Percentiles rank a stretch among this genome's conserved stretches.
Conservation (phyloP, 2,888 invertebrate genomes). For the Hedya salicella region DNA sequence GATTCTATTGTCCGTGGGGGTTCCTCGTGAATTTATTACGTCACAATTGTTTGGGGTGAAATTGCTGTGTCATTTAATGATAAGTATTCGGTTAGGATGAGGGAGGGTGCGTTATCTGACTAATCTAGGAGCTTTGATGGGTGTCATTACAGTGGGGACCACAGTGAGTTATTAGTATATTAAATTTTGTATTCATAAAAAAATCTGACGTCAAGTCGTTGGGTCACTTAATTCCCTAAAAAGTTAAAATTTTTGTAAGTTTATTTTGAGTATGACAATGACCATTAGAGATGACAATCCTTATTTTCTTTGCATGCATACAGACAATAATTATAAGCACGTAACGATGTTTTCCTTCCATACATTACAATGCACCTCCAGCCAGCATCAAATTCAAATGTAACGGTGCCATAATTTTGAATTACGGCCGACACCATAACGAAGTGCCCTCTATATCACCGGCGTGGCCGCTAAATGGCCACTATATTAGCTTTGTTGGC, state of each 20-base stretch:
- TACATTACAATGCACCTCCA: constrained; percentile 16
- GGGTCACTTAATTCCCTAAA: background rate
- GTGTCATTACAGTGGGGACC: constrained; percentile 24
- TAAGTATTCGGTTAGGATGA: constrained; percentile 38
- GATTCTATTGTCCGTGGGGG: constrained; percentile 73
- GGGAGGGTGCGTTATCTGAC: constrained; percentile 33
- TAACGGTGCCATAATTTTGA: constrained; percentile 35
- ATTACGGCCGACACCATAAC: constrained; percentile 28
- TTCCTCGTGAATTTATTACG: constrained; percentile 64
- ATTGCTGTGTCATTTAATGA: constrained; percentile 47
- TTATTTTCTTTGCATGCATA: too few relatives aligned
- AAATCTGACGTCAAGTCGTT: background rate
- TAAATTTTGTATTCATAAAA: background rate
- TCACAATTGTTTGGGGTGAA: constrained; percentile 54
- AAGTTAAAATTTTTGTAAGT: too few relatives aligned
- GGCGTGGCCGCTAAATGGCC: constrained; percentile 68
- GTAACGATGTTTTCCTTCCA: background rate
- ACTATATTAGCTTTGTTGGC: constrained; percentile 62
- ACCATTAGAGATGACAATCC: too few relatives aligned
- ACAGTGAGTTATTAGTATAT: constrained; percentile 4
- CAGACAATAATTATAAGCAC: constrained; percentile 6
- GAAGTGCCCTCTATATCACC: constrained; percentile 46
- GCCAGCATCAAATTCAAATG: constrained; percentile 29
- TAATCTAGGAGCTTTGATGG: constrained; percentile 34
- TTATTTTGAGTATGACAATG: too few relatives aligned